Base-by-base conservation (phyloP, 2,888 invertebrate genomes). In the Lutraria lutraria region DNA sequence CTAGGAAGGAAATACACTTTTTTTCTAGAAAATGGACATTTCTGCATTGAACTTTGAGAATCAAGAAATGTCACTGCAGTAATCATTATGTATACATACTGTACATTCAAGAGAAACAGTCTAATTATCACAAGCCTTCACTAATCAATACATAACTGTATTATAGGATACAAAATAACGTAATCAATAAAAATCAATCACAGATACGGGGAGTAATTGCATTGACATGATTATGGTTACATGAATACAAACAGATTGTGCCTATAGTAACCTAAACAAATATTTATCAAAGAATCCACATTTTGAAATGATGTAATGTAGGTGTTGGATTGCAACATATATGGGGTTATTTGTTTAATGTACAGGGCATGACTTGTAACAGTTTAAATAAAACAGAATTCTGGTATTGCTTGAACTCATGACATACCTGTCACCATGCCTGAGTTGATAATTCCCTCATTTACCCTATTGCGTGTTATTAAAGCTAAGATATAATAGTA, bases 271-370 rank as follows among this genome's bases (percentile, higher is more conserved):
- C 84, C 15, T 10, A 19, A 53, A 31, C 25, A 76, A 84, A 84
- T 84, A 84, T 84, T 84, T 84, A 84, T 76, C n/a, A 13, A 21
- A 29, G 76, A 54, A 76, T 84, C 72, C 53, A 54, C 76, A 76
- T 76, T 76, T 76, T 76, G 76, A 76, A 76, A 76, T 76, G 31
- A 31, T 76, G 6, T 34, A 43, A 76, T 76, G 13, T 16, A 76
- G 31, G 76, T 76, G 31, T 13, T 25, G 72, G 72, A 19, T 25
- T 12, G 8, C 4, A 16, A 34, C 15, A 16, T 34, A 76, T 31
- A 76, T 13, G 31, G 0, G 4, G 29, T 76, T 76, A 13, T 76
- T 76, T 76, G 31, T 34, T 19, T 16, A 31, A 43, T 8, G 2
- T 4, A 76, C 34, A n/a, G 12, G 29, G 6, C 76, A 34, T 16